phyloP scores from a whole-genome alignment of 2,797 vertebrate species.

The Falco peregrinus region DNA sequence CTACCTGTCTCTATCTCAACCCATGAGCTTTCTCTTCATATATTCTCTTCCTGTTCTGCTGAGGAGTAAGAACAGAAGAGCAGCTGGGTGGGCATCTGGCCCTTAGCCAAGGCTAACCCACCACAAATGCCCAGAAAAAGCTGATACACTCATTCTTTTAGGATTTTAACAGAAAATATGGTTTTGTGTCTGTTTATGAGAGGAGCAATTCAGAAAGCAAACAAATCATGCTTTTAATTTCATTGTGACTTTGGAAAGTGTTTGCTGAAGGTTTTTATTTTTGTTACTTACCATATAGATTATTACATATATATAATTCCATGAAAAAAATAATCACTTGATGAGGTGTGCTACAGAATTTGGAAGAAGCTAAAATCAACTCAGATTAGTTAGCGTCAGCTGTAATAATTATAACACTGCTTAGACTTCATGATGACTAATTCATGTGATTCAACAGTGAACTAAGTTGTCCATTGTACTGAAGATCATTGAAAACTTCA shows the following conservation, averaged over 20 bases:
- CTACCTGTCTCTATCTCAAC: not conserved
- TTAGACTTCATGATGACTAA: not conserved
- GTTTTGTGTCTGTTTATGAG: not conserved
- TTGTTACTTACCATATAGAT: not conserved
- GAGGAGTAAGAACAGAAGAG: not conserved
- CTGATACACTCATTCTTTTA: not conserved
- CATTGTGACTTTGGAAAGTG: not conserved
- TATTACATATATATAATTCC: not conserved
- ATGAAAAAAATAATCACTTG: not conserved
- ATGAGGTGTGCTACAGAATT: not conserved
- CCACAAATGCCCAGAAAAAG: not conserved
- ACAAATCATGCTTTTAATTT: not conserved
- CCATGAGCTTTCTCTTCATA: not conserved
- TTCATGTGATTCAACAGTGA: not conserved
- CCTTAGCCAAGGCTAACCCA: not conserved
- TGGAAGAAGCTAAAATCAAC: not conserved
- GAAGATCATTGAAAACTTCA: not conserved
- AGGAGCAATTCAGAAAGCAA: not conserved
- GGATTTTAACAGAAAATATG: not conserved
- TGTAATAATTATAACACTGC: not conserved
- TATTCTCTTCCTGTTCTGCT: not conserved
- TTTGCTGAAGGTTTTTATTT: not conserved
- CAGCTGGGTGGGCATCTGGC: not conserved
- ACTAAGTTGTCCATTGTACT: not conserved
- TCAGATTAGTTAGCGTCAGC: not conserved